A percentile compares a stretch with the other conserved stretches of the same genome.
Evolutionary conservation across 1,140 invertebrate species (phyloP).

Genomic region (Papilio polyxenes): DNA sequence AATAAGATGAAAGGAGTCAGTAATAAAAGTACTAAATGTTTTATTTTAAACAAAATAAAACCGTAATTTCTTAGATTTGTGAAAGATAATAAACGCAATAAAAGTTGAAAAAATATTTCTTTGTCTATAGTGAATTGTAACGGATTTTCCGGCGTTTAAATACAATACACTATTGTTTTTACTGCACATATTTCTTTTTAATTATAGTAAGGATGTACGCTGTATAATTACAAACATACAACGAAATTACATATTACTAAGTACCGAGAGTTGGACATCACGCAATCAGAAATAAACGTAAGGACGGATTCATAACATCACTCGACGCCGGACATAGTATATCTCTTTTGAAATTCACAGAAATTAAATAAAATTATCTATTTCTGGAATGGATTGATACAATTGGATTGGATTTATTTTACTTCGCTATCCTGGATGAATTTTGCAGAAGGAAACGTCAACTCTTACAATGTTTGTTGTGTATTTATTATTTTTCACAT

Average conservation of each 20-base stretch:
- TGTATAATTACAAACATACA: neutral
- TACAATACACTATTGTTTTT: neutral
- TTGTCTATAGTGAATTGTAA: no score
- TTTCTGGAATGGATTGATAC: no score
- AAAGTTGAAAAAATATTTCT: no score
- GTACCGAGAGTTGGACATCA: neutral
- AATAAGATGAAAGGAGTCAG: no score
- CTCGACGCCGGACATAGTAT: neutral
- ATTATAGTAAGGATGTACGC: neutral
- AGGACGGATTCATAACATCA: neutral
- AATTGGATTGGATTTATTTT: no score
- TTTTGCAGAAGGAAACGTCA: neutral
- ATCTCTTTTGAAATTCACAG: neutral
- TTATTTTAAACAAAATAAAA: no score
- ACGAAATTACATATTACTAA: neutral
- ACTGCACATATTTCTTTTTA: neutral
- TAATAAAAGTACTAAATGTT: no score
- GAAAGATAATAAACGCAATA: no score
- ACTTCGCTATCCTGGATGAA: no score
- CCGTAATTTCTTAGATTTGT: no score
- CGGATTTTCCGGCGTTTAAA: no score
- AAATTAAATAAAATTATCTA: neutral
- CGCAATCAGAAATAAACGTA: neutral
- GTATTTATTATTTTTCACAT: conserved; percentile 1
- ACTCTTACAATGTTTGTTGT: neutral